Percentiles rank a stretch among this genome's conserved stretches.
Evolutionary conservation across 2,113 vertebrate genomes (phyloP).

Genomic region (Tretioscincus oriximinensis): DNA sequence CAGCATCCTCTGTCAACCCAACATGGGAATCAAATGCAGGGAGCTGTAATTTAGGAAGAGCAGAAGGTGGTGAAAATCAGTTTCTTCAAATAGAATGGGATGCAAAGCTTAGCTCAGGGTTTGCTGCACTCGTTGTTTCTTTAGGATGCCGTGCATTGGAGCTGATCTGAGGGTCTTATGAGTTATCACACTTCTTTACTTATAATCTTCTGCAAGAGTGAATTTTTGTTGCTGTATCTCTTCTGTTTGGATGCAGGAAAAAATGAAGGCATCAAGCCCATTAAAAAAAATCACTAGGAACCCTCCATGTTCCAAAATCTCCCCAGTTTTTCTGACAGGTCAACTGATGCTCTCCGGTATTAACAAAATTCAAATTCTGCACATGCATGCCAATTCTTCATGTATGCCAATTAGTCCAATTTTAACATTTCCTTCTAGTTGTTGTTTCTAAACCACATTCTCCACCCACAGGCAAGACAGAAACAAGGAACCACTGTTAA

Average conservation of each 20-base stretch:
- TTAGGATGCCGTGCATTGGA: no score
- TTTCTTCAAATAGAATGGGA: no score
- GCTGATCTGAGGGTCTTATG: neutral
- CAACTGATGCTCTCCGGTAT: neutral
- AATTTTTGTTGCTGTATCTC: neutral
- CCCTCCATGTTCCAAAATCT: neutral
- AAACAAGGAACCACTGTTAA: constrained; percentile 13
- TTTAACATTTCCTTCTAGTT: neutral
- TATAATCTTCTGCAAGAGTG: neutral
- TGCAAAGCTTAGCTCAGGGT: no score
- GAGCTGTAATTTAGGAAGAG: no score
- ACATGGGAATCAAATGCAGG: no score
- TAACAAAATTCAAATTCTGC: neutral
- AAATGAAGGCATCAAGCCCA: neutral
- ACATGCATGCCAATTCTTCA: neutral
- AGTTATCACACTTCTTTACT: neutral
- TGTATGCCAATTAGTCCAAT: neutral
- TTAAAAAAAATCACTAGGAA: neutral
- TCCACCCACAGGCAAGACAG: neutral
- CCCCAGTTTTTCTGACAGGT: neutral
- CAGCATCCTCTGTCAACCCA: no score
- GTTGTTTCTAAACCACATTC: neutral
- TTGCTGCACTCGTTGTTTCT: no score
- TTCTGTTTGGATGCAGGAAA: neutral
- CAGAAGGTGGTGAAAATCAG: no score